Conservation (phyloP, 2,888 invertebrate genomes). For the Serripes groenlandicus region DNA sequence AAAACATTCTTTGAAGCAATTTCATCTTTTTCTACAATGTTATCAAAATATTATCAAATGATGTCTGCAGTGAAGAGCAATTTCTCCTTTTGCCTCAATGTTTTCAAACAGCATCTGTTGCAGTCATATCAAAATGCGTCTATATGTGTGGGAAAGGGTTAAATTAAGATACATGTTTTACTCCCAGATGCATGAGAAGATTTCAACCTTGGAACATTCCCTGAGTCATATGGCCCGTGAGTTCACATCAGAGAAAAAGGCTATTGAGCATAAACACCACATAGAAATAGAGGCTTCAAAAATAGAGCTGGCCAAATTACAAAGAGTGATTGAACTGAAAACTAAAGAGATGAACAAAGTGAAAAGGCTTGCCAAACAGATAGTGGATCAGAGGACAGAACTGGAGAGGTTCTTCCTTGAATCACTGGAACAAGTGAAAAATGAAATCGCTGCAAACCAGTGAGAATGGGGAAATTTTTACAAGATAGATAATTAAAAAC, state of each 20-base stretch:
- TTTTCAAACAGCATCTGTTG: too few species aligned
- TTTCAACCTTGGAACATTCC: constrained; percentile 84
- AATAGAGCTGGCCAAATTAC: constrained; percentile 84
- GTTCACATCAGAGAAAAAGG: constrained; percentile 82
- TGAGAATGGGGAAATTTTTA: constrained; percentile 64
- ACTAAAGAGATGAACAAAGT: constrained; percentile 86
- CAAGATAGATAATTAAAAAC: not conserved
- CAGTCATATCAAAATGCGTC: too few species aligned
- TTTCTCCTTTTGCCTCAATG: too few species aligned
- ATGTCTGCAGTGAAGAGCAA: too few species aligned
- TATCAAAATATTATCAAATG: too few species aligned
- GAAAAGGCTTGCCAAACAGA: constrained; percentile 85
- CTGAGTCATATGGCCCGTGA: constrained; percentile 85
- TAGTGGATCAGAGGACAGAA: constrained; percentile 86
- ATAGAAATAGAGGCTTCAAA: constrained; percentile 82
- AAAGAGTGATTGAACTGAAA: constrained; percentile 85
- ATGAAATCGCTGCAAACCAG: constrained; percentile 85
- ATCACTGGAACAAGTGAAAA: constrained; percentile 84
- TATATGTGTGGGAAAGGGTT: too few species aligned
- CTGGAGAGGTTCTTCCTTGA: constrained; percentile 86
- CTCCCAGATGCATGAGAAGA: constrained; percentile 83
- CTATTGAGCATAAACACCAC: constrained; percentile 72
- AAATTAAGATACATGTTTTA: too few species aligned
- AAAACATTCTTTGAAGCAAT: too few species aligned
- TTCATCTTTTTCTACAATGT: too few species aligned